These are phyloP conservation scores for Gyps fulvus DNA, from an alignment of 2,113 vertebrate species.

Conservation along the genomic window DNA sequence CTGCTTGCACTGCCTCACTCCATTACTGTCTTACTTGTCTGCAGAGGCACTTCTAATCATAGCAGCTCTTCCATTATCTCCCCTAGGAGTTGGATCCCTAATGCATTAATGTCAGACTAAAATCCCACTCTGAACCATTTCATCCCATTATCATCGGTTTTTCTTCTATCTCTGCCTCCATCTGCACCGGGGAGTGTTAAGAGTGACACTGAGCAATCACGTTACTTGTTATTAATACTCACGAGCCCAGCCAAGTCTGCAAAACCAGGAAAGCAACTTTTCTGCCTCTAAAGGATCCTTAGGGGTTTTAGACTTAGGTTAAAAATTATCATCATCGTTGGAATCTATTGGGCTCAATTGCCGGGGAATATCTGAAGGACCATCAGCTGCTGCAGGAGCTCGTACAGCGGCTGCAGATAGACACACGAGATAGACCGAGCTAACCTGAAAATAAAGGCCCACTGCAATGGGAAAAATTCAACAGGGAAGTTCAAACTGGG, in stretches of 20 bases:
- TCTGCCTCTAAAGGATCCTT: background rate
- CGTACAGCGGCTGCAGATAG: background rate
- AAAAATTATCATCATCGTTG: background rate
- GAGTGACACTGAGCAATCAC: background rate
- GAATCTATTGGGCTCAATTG: background rate
- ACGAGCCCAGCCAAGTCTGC: background rate
- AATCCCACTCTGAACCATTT: background rate
- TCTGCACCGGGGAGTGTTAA: background rate
- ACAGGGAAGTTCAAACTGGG: background rate
- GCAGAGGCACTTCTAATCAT: background rate
- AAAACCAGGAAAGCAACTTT: background rate
- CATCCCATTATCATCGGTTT: background rate
- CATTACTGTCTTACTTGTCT: background rate
- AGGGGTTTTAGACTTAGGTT: background rate
- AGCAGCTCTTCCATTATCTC: constrained; percentile 8
- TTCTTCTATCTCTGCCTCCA: background rate
- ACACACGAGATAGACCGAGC: accelerated
- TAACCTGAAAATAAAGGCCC: accelerated
- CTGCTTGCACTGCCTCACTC: background rate
- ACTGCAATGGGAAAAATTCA: background rate
- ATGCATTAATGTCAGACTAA: background rate
- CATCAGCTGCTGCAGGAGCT: background rate
- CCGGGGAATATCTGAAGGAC: background rate
- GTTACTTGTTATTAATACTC: background rate
- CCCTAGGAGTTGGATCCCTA: background rate